A percentile compares a stretch with the other conserved stretches of the same genome.
phyloP scores from a whole-genome alignment of 2,888 invertebrate genomes.

The Tolmerus cingulatus region DNA sequence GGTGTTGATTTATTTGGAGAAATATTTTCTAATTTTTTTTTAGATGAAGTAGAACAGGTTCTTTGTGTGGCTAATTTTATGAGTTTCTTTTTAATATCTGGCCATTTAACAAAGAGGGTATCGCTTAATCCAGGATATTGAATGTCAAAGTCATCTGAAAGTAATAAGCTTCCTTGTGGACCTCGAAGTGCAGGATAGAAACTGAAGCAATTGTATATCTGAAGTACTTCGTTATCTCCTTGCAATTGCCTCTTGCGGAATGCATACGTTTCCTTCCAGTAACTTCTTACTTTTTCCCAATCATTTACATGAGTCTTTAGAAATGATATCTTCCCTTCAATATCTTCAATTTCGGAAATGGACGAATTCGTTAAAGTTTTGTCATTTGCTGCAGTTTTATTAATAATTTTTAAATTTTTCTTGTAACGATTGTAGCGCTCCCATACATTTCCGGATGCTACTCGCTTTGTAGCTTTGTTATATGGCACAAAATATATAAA shows the following conservation, averaged over 20 bases:
- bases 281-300: not conserved
- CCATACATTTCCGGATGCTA: not conserved
- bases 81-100: not conserved
- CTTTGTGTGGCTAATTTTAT: not conserved
- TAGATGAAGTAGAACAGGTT: not conserved
- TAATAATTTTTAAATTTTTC: not conserved
- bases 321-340: not conserved
- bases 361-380: not conserved
- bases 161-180: not conserved
- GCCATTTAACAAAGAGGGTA: not conserved
- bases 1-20: not conserved
- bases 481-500: not conserved
- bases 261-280: not conserved
- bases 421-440: not conserved
- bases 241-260: not conserved
- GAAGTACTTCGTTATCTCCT: not conserved
- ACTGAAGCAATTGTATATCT: not conserved
- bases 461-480: not conserved
- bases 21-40: too few relatives aligned
- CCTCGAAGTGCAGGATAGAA: not conserved
- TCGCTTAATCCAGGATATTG: slow-evolving; percentile 3
- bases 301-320: not conserved
- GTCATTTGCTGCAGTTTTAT: not conserved
- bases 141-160: not conserved
- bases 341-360: not conserved